phyloP scores from a whole-genome alignment of 2,113 vertebrate species.

The Albula glossodonta region DNA sequence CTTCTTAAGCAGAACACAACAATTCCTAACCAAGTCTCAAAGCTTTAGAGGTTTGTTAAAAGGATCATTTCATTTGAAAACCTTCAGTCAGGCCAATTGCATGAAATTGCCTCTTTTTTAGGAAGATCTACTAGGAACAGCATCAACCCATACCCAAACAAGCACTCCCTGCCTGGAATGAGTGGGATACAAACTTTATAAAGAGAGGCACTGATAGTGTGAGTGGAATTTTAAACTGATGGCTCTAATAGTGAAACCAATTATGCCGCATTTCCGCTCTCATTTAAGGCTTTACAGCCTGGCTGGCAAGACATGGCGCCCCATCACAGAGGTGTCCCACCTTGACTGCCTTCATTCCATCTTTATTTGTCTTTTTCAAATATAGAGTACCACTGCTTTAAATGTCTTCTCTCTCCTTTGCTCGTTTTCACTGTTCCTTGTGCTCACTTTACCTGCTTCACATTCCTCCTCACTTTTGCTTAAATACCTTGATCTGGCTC shows the following conservation, averaged over 20 bases:
- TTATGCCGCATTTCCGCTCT: neutral
- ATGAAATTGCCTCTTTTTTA: neutral
- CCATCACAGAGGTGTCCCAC: neutral
- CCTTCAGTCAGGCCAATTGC: neutral
- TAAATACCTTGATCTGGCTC: too few relatives aligned
- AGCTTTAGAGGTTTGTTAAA: neutral
- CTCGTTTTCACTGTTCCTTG: neutral
- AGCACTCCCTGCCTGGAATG: neutral
- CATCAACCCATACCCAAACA: slow-evolving; percentile 1
- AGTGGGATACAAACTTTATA: neutral
- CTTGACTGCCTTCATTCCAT: too few relatives aligned
- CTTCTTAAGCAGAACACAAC: too few relatives aligned
- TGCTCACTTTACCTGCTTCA: too few relatives aligned
- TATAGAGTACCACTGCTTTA: too few relatives aligned
- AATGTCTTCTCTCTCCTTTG: neutral
- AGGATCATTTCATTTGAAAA: neutral
- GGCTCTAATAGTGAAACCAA: neutral
- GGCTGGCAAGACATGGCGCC: neutral
- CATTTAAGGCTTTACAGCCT: neutral
- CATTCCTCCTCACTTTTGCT: too few relatives aligned
- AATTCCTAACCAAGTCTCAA: too few relatives aligned
- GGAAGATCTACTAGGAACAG: neutral
- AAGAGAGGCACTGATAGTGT: neutral
- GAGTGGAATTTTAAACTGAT: neutral
- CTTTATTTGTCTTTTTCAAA: too few relatives aligned